Conservation (phyloP, 2,113 vertebrate genomes). For the Pelusios castaneus region DNA sequence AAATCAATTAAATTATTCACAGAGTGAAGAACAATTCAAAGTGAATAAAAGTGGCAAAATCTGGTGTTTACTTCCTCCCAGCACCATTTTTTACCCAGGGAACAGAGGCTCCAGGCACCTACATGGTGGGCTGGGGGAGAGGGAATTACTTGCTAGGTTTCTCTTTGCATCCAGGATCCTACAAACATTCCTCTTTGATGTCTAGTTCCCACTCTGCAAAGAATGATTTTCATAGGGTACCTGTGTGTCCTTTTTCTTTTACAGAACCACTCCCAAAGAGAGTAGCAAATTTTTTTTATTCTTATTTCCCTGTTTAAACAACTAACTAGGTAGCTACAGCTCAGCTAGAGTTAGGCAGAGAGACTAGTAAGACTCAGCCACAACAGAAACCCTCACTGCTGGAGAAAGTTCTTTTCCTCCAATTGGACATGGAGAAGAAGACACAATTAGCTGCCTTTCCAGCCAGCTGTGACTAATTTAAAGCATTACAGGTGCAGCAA, state of each 20-base stretch:
- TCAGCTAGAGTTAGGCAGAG: slow-evolving; percentile 30
- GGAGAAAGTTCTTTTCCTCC: neutral
- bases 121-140: fast-evolving
- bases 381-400: neutral
- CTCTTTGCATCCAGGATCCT: neutral
- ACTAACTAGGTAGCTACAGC: slow-evolving; percentile 35
- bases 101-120: neutral
- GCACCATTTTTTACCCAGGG: neutral
- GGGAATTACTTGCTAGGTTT: neutral
- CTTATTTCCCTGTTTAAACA: slow-evolving; percentile 13
- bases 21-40: neutral
- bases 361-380: slow-evolving; percentile 20
- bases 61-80: neutral
- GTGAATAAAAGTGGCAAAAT: neutral
- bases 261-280: neutral
- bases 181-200: neutral
- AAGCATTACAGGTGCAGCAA: neutral
- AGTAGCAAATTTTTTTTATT: neutral
- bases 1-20: neutral
- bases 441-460: neutral
- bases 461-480: neutral
- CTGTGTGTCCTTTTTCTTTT: neutral
- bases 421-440: neutral
- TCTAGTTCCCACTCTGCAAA: neutral
- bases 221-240: neutral